These are phyloP conservation scores for Apteryx owenii DNA, from an alignment of 2,113 vertebrate genomes.

Conservation along the genomic window DNA sequence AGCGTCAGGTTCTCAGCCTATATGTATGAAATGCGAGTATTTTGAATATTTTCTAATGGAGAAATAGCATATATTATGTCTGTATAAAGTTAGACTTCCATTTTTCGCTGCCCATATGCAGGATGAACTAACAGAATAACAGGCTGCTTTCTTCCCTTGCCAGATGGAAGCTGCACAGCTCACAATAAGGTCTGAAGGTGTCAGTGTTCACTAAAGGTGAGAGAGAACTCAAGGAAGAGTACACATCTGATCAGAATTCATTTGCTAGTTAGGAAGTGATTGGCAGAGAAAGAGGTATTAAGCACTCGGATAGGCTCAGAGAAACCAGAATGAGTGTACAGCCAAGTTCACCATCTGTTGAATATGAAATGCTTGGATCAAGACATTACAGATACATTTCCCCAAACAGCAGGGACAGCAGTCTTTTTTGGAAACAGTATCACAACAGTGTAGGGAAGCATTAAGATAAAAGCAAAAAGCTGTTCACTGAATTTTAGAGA, in stretches of 20 bases:
- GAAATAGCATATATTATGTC: neutral
- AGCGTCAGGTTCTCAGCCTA: neutral
- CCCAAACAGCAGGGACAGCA: conserved; percentile 75
- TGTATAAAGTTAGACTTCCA: neutral
- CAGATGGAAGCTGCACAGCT: neutral
- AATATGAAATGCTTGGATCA: conserved; percentile 80
- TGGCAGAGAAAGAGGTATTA: conserved; percentile 75
- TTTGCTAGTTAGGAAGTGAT: conserved; percentile 68
- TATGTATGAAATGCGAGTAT: neutral
- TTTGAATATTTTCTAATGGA: neutral
- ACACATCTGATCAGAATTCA: conserved; percentile 44
- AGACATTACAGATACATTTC: conserved; percentile 77
- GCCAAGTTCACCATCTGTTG: conserved; percentile 82
- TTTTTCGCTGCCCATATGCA: neutral
- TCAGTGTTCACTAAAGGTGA: conserved; percentile 55
- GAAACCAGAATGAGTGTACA: conserved; percentile 56
- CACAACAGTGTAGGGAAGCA: conserved; percentile 51
- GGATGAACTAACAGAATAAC: neutral
- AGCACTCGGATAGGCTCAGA: conserved; percentile 54
- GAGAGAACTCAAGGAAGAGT: neutral
- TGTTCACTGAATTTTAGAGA: conserved; percentile 44
- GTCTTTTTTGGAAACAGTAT: conserved; percentile 76
- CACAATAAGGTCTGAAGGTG: conserved; percentile 34
- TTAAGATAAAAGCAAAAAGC: conserved; percentile 60
- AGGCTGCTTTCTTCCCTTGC: neutral